Evolutionary conservation across 2,113 vertebrate species (phyloP).

Genomic region (Bos taurus): DNA sequence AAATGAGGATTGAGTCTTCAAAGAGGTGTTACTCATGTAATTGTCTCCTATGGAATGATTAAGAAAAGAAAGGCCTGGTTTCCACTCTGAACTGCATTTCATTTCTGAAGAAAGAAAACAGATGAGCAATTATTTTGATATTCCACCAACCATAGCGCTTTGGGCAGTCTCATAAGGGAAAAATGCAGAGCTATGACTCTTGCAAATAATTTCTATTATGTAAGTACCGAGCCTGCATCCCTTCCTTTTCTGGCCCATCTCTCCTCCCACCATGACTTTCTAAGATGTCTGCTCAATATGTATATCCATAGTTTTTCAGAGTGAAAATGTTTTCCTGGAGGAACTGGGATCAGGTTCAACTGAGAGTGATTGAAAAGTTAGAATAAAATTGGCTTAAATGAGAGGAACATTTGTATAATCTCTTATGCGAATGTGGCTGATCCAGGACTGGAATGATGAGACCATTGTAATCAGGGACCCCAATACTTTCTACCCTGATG

Average conservation of each 20-base stretch:
- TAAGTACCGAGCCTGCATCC: neutral
- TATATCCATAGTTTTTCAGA: neutral
- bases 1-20: neutral
- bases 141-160: neutral
- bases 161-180: neutral
- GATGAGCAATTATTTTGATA: neutral
- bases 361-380: neutral
- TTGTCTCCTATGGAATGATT: neutral
- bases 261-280: neutral
- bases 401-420: neutral
- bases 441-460: neutral
- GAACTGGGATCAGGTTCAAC: neutral
- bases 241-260: neutral
- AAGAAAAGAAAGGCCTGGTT: neutral
- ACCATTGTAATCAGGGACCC: neutral
- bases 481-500: neutral
- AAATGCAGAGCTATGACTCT: neutral
- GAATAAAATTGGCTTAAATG: neutral
- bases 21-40: neutral
- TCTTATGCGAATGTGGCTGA: neutral
- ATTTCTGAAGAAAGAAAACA: slow-evolving; percentile 1
- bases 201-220: neutral
- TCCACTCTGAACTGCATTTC: neutral
- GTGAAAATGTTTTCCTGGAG: neutral
- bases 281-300: neutral